A percentile compares a stretch with the other conserved stretches of the same genome.
Evolutionary conservation across 2,113 vertebrate species (phyloP).

Genomic region (Lophotis ruficrista): DNA sequence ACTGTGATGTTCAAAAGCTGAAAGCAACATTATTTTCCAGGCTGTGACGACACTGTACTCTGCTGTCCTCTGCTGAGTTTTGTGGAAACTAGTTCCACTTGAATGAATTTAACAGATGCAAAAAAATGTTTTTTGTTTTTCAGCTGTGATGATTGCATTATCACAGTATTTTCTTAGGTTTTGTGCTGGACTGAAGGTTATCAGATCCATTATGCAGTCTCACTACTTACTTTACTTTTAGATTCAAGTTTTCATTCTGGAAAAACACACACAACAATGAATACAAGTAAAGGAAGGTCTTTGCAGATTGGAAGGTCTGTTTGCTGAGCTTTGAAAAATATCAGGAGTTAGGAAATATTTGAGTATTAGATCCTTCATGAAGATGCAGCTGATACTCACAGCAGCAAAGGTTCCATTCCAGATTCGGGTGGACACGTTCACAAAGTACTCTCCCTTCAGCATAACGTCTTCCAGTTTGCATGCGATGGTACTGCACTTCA

Average conservation of each 20-base stretch:
- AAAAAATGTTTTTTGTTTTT: background rate
- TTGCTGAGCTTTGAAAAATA: background rate
- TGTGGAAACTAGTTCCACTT: background rate
- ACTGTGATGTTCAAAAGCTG: background rate
- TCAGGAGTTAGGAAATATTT: background rate
- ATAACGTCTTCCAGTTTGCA: slow-evolving; percentile 83
- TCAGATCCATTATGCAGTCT: background rate
- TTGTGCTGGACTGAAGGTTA: background rate
- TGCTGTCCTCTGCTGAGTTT: background rate
- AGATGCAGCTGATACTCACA: slow-evolving; percentile 73
- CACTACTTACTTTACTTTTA: background rate
- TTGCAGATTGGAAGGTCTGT: background rate
- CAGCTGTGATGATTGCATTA: background rate
- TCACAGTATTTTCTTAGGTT: background rate
- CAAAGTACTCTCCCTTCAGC: slow-evolving; percentile 78
- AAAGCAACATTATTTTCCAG: slow-evolving; percentile 5
- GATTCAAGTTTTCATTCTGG: background rate
- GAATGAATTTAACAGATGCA: background rate
- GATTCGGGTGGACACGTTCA: slow-evolving; percentile 87
- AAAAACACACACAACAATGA: background rate
- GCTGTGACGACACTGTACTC: background rate
- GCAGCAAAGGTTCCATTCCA: slow-evolving; percentile 88
- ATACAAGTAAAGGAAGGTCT: background rate
- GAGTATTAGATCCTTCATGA: background rate
- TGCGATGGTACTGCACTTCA: slow-evolving; percentile 78